Evolutionary conservation across 2,888 invertebrate species (phyloP), one percentile per base, ranked within the genome.

Genomic region (Oxyteleia sp.): DNA sequence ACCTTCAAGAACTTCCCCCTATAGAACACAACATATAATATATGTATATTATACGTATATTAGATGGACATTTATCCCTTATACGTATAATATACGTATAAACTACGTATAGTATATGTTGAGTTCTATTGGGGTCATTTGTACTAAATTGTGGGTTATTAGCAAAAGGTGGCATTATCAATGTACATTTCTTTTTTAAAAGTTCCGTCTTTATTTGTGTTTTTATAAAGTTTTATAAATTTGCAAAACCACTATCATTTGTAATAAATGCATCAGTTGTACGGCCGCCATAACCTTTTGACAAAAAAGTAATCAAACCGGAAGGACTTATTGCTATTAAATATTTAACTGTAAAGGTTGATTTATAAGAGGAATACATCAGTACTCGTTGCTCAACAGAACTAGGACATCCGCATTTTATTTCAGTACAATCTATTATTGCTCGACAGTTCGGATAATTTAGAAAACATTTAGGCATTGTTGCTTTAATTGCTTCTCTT

Each of bases 261-360:
- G 26, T 26, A 32, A 89, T 88, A 43, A 71, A 88, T 45, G 82
- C 55, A 66, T 89, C 87, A 11, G 83, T 85, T 2, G 84, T 43
- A 51, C 84, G 45, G 10, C 86, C 87, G 11, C 88, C 88, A 59
- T 87, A 88, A 16, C 85, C 85, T 80, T 88, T 87, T 18, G 87
- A 88, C 7, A 89, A 11, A 57, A 87, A 87, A 10, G 80, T 76
- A 7, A 89, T 87, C 4, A 72, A 66, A 13, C 88, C 88, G 47
- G 61, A 76, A 0, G 87, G 87, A 43, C 63, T 63, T 16, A 86
- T 84, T 8, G 41, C 86, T 4, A 88, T 47, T 41, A 88, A 64
- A 59, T 53, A 86, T 79, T 88, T 86, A 0, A 78, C 72, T 11
- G 82, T 87, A 49, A 72, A 84, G 13, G 29, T 29, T 1, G 61